These are phyloP conservation scores for Mamestra configurata DNA, from an alignment of 1,140 invertebrate species.

Conservation along the genomic window DNA sequence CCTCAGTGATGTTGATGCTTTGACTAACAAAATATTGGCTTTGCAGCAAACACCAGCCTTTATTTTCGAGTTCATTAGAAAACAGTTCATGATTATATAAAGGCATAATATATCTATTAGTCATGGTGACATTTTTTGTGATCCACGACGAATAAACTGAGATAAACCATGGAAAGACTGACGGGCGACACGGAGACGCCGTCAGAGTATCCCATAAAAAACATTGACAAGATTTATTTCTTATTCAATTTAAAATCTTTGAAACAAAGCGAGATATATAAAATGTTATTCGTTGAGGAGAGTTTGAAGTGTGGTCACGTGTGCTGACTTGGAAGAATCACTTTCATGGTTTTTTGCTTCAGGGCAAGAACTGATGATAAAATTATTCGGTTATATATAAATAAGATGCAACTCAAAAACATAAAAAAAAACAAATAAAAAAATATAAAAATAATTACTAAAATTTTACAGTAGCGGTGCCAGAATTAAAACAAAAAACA, in stretches of 20 bases:
- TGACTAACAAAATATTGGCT: neutral
- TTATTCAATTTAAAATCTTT: constrained; percentile 47
- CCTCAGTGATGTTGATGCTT: neutral
- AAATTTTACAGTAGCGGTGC: no score
- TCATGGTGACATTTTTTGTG: constrained; percentile 31
- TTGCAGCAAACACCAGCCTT: neutral
- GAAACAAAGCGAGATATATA: constrained; percentile 35
- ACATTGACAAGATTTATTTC: constrained; percentile 47
- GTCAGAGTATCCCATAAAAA: constrained; percentile 39
- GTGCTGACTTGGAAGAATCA: neutral
- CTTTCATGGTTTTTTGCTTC: neutral
- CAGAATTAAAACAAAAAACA: no score
- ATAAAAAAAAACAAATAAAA: neutral
- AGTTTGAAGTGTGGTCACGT: constrained; percentile 23
- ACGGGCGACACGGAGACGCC: constrained; percentile 36
- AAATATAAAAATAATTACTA: no score
- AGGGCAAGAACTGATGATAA: no score
- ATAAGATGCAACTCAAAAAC: no score
- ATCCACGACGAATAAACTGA: constrained; percentile 20
- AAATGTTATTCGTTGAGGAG: constrained; percentile 17
- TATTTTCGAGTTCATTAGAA: constrained; percentile 12
- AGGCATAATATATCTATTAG: constrained; percentile 26
- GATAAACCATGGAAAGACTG: constrained; percentile 24
- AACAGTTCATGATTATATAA: constrained; percentile 21
- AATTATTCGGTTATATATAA: no score